Evolutionary conservation across 2,113 vertebrate genomes (phyloP), one percentile per base, ranked within the genome.

Genomic region (Ursus arctos): DNA sequence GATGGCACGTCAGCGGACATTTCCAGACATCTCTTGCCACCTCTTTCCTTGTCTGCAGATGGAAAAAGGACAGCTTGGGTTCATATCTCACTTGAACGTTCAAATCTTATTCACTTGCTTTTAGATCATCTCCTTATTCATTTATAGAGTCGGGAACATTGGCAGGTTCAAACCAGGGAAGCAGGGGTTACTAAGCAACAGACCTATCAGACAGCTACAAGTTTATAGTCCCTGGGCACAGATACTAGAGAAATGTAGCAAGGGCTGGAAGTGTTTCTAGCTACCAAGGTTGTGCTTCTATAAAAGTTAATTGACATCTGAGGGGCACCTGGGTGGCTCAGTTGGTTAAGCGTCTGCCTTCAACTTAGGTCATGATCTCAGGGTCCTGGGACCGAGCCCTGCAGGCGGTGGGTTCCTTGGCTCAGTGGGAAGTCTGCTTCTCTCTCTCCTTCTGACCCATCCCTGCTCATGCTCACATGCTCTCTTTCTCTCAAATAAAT

Each of bases 21-120:
- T 47, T 94, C 67, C 22, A 69, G 43, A 21, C 26, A 26, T 61
- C 8, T 91, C 89, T 13, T n/a, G 21, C 57, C 63, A 90, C 55
- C 18, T 80, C 11, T 1, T 55, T 90, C 28, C 63, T 96, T 53
- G 15, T 82, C 72, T 89, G 9, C 49, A 51, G n/a, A 87, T 28
- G n/a, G 15, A 28, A 14, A 89, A 81, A 43, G 53, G 59, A 59
- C 19, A 85, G 28, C 21, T 61, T 63, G 26, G 28, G 4, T 63
- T 84, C 74, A 53, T 22, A 72, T 28, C 71, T 93, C 71, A 97
- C 40, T 61, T 53, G 81, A 88, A 96, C 61, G 24, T 96, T 88
- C 88, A 94, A 88, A 92, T 95, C 55, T 76, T 55, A 74, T 31
- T 85, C 81, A 82, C 81, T 92, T 69, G n/a, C 18, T 93, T 91